Evolutionary conservation across 1,140 invertebrate species (phyloP), one percentile per base, ranked within the genome.

Genomic region (Parapsyche elsis): DNA sequence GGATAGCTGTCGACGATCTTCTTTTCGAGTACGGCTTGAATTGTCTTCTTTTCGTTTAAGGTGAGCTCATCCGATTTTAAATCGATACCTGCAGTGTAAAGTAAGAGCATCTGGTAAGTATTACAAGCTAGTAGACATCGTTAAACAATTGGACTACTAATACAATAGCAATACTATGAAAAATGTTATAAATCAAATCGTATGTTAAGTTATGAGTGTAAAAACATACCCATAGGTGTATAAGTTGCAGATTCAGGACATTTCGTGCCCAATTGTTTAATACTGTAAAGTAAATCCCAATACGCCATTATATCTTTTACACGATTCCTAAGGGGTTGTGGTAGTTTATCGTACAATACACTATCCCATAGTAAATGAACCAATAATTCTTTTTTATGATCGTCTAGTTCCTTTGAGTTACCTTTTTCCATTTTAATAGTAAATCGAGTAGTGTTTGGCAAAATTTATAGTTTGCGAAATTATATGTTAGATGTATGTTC

Each of bases 21-120:
- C 53, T 77, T 77, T 64, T 77, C 75, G 12, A 77, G 38, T 45
- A 53, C 57, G 21, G 14, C 14, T 21, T 59, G 75, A 7, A 77
- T 30, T 7, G 23, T 9, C n/a, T 64, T 44, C 21, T 77, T 77
- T 23, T 77, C 75, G 49, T 44, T 64, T 19, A 46, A 12, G 5
- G 53, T 77, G 0, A 77, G 57, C 2, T 44, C 9, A 5, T 24
- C 9, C 1, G 24, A 24, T 45, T 77, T 30, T 2, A 77, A 53
- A 0, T 26, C 16, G 9, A 77, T 30, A 45, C 21, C 75, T 77
- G 19, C 46, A 21, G 21, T 12, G 5, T 14, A 49, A 0, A 74
- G 21, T n/a, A n/a, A n/a, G n/a, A n/a, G n/a, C n/a, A n/a, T n/a
- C n/a, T n/a, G n/a, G n/a, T n/a, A n/a, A n/a, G n/a, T n/a, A n/a